Conservation (phyloP, 2,888 invertebrate species). For the Rhamnusium bicolor region DNA sequence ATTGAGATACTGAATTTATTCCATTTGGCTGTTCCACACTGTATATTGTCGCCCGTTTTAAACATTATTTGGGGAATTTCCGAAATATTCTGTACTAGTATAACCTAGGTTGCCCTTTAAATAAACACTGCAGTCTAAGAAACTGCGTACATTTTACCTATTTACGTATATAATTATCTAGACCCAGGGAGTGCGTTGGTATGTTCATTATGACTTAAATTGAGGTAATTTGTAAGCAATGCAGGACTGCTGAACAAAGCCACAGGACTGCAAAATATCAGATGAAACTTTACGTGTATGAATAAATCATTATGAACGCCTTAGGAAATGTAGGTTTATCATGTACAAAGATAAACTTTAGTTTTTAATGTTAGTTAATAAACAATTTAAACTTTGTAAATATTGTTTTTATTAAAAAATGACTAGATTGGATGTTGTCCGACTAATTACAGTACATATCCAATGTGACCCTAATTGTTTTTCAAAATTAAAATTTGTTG, state of each 20-base stretch:
- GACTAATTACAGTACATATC: too few relatives aligned
- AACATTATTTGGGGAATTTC: background rate
- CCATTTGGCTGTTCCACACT: too few relatives aligned
- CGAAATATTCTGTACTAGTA: background rate
- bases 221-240: constrained; percentile 21
- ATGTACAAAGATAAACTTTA: too few relatives aligned
- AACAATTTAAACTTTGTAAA: too few relatives aligned
- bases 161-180: constrained; percentile 27
- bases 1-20: too few relatives aligned
- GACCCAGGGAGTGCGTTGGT: constrained; percentile 14
- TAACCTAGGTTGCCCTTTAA: background rate
- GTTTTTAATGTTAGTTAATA: too few relatives aligned
- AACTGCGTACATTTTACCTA: background rate
- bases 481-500: too few relatives aligned
- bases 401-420: too few relatives aligned
- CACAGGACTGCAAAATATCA: background rate
- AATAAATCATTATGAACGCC: background rate
- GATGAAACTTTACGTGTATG: background rate
- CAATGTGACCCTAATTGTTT: too few relatives aligned
- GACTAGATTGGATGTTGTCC: too few relatives aligned
- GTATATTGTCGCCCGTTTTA: too few relatives aligned
- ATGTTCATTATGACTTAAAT: constrained; percentile 29
- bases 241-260: background rate
- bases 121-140: constrained; percentile 9
- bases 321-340: too few relatives aligned